Evolutionary conservation across 2,888 invertebrate species (phyloP), one percentile per base, ranked within the genome.

Genomic region (Pandemis heparana): DNA sequence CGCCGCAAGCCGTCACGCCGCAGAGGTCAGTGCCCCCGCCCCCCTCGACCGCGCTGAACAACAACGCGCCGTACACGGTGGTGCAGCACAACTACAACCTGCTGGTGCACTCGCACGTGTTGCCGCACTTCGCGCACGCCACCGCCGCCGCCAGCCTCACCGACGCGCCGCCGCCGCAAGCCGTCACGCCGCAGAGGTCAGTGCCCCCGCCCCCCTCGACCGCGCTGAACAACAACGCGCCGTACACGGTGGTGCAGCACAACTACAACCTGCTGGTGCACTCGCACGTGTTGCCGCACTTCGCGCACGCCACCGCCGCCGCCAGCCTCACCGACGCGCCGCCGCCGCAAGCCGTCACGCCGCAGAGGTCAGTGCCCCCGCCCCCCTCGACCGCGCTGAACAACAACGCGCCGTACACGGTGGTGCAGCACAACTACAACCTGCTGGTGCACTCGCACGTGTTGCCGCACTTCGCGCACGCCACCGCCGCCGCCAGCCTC

Each of bases 251-350:
- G 83, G 94, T 95, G 67, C 95, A 95, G 41, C 97, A 97, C 85
- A 97, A 97, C 92, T 96, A 96, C 88, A 98, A 98, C 93, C 95
- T 96, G 82, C 95, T 97, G 87, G 92, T 98, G 39, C 97, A 97
- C 86, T 95, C 96, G 77, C 96, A 97, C 90, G 95, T 97, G 77
- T 96, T 97, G 88, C 96, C 97, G 14, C 96, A 96, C 79, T 92
- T 92, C 89, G 89, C 89, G 77, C 91, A 92, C 85, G 90, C 92
- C 72, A 85, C 88, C 62, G 89, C 82, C 76, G 90, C 89, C 78
- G 86, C 91, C 83, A 88, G 89, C 83, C 82, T 87, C 80, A 88
- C 89, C 1, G 90, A 93, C 78, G 87, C 91, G 23, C 89, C 92
- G 76, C 60, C 91, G 23, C 89, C 92, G 76, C 60, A 39, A 3